Evolutionary conservation across 2,888 invertebrate species (phyloP).

Genomic region (Euproctis similis): DNA sequence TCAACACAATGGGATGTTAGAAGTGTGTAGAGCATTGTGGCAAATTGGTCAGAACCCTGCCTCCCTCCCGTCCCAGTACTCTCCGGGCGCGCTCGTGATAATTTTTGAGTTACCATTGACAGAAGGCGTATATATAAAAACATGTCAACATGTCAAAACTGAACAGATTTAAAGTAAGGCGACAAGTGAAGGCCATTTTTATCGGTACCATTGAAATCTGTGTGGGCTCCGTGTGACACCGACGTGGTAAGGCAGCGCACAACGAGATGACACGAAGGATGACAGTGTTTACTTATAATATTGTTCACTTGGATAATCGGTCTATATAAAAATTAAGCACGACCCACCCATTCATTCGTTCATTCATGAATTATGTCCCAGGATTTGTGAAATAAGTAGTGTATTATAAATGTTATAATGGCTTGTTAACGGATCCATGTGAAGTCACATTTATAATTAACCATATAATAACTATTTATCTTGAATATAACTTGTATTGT

Average conservation of each 20-base stretch:
- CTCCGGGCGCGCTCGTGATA: no score
- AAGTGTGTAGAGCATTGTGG: constrained; percentile 63
- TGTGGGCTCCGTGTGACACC: constrained; percentile 63
- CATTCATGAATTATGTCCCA: constrained; percentile 42
- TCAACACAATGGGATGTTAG: constrained; percentile 66
- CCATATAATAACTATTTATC: constrained; percentile 1
- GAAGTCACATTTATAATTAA: constrained; percentile 35
- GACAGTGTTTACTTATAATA: constrained; percentile 63
- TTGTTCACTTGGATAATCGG: constrained; percentile 58
- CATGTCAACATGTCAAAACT: constrained; percentile 74
- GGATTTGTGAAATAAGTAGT: constrained; percentile 15
- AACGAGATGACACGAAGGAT: constrained; percentile 33
- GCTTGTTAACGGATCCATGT: constrained; percentile 4
- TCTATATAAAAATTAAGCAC: constrained; percentile 49
- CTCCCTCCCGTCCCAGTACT: no score
- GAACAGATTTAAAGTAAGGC: constrained; percentile 67
- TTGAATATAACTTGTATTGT: no score
- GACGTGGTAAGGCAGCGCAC: constrained; percentile 47
- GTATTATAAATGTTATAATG: constrained; percentile 10
- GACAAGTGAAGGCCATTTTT: constrained; percentile 69
- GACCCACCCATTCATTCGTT: no score
- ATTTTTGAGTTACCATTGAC: constrained; percentile 52
- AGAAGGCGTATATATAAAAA: constrained; percentile 70
- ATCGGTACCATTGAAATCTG: constrained; percentile 56
- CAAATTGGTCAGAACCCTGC: constrained; percentile 70